Conservation (phyloP, 2,888 invertebrate species). For the Melinopterus prodromus region DNA sequence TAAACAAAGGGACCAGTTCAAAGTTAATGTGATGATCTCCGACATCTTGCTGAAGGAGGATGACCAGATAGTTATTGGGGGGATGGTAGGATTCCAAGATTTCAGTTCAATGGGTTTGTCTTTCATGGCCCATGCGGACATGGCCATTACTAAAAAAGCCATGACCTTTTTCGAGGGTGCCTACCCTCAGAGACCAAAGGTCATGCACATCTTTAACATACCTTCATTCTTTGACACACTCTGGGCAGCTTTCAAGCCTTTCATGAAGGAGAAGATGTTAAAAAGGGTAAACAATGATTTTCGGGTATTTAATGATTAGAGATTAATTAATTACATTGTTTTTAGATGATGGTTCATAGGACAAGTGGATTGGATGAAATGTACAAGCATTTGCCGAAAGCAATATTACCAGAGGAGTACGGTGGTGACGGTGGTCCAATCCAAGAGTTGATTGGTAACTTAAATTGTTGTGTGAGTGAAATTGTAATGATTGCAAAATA, state of each 20-base stretch:
- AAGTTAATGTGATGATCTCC: conserved; percentile 64
- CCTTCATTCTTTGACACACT: conserved; percentile 67
- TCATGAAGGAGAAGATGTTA: conserved; percentile 66
- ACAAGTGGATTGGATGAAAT: conserved; percentile 64
- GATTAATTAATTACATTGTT: conserved; percentile 43
- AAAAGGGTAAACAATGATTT: conserved; percentile 29
- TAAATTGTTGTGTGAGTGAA: background rate
- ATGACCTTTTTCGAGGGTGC: conserved; percentile 64
- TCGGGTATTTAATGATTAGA: background rate
- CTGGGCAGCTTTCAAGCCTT: conserved; percentile 66
- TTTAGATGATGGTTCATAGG: conserved; percentile 63
- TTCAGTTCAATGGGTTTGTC: conserved; percentile 63
- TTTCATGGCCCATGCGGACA: conserved; percentile 63
- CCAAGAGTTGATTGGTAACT: conserved; percentile 57
- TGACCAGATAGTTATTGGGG: conserved; percentile 66
- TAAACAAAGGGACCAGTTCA: conserved; percentile 55
- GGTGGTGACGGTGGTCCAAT: conserved; percentile 69
- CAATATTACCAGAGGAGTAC: conserved; percentile 70
- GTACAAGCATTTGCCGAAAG: conserved; percentile 66
- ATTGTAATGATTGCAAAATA: background rate
- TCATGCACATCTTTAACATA: conserved; percentile 67
- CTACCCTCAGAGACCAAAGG: conserved; percentile 67
- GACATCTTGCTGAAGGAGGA: conserved; percentile 69
- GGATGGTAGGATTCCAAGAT: conserved; percentile 66
- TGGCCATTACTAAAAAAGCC: conserved; percentile 66